Evolutionary conservation across 2,113 vertebrate species (phyloP), one percentile per base, ranked within the genome.

Genomic region (Megaleporinus macrocephalus): DNA sequence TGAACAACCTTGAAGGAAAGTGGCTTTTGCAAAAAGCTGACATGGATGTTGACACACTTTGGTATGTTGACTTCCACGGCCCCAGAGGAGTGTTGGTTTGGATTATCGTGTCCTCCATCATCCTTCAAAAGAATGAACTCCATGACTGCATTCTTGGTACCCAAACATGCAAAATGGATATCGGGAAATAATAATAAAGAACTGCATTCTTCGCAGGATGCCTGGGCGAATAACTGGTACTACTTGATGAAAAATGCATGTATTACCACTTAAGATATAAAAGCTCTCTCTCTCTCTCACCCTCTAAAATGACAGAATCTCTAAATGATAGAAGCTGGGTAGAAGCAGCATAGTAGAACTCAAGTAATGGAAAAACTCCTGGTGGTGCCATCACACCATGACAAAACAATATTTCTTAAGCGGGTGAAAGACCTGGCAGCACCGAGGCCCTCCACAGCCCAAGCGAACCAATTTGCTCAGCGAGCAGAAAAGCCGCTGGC

Each of bases 31-130:
- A 62, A 30, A 61, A 61, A 59, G 73, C 62, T 69, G 63, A 82
- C 69, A 62, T 51, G 62, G 79, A n/a, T 61, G 75, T 66, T 78
- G 75, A 81, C 59, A 80, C 70, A 74, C 76, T 30, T 22, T 44
- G 24, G 65, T 51, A 11, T 15, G 59, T 59, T 22, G 27, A 61
- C 36, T 55, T 33, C 33, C 47, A 73, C 5, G 36, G 30, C 53
- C 41, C 20, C 9, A 51, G 51, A 73, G 61, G 33, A 36, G 7
- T 36, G n/a, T 41, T 61, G 47, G 29, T 57, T 65, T 80, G 33
- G 44, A 33, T 69, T 13, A 44, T 13, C 53, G 0, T n/a, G 18
- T 29, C 7, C 55, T 29, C 13, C 2, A 79, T 70, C 7, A 41
- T 51, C 24, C 13, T 73, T 68, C 33, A 22, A 55, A 66, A 53